These are phyloP conservation scores for Melanotaenia parkinsoni DNA, from an alignment of 2,797 vertebrate genomes.

Conservation along the genomic window DNA sequence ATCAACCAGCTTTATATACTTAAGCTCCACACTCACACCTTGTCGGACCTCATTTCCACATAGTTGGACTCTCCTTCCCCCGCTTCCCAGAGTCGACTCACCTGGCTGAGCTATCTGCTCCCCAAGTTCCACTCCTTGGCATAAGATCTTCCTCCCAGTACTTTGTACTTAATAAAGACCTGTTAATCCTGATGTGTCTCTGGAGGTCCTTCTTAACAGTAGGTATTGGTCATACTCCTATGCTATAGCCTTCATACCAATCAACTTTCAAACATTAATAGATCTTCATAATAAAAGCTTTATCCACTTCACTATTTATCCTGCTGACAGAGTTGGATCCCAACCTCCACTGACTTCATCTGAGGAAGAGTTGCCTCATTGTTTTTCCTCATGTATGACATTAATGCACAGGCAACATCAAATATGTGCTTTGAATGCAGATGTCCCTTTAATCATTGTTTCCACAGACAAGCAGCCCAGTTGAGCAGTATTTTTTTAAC, in stretches of 20 bases:
- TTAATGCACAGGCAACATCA: slow-evolving; percentile 1
- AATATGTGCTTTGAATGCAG: neutral
- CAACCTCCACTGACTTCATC: neutral
- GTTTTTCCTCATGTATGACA: neutral
- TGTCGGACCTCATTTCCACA: too few species aligned
- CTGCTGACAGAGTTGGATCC: neutral
- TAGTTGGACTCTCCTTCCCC: too few species aligned
- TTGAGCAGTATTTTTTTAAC: neutral
- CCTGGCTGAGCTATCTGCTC: too few species aligned
- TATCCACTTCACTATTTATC: neutral
- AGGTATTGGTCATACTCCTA: too few species aligned
- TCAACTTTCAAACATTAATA: neutral
- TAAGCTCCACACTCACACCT: too few species aligned
- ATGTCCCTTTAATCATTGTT: neutral
- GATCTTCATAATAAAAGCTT: neutral
- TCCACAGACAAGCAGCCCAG: neutral
- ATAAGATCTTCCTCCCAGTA: too few species aligned
- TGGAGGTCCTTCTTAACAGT: too few species aligned
- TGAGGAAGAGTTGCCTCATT: neutral
- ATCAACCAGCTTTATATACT: too few species aligned
- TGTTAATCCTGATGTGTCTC: too few species aligned
- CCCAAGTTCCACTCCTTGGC: too few species aligned
- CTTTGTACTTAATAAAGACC: too few species aligned
- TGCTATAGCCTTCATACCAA: neutral
- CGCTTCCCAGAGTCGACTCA: too few species aligned